Evolutionary conservation across 2,888 invertebrate species (phyloP).

Genomic region (Caenorhabditis sp.): DNA sequence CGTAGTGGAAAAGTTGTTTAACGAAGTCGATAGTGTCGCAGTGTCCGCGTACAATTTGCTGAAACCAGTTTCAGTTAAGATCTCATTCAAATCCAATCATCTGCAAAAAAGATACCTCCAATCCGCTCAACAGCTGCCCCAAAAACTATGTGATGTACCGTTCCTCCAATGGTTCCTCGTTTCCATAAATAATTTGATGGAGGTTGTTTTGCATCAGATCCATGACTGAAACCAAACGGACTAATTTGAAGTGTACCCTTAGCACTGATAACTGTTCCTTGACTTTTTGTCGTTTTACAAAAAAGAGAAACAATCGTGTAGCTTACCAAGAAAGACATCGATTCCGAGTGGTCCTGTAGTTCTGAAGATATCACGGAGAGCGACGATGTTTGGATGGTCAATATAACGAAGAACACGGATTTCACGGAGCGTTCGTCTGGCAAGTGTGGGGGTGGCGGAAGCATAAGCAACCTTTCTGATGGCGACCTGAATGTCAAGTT

Average conservation of each 20-base stretch:
- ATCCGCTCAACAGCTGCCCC: conserved; percentile 77
- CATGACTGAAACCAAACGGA: conserved; percentile 76
- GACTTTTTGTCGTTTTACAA: not conserved
- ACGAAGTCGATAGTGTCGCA: conserved; percentile 76
- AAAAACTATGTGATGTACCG: conserved; percentile 75
- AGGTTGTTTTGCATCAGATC: conserved; percentile 81
- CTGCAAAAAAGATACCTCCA: conserved; percentile 72
- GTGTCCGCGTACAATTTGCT: conserved; percentile 57
- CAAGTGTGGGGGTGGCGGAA: conserved; percentile 81
- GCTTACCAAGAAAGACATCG: conserved; percentile 78
- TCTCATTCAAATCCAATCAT: not conserved
- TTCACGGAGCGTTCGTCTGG: conserved; percentile 79
- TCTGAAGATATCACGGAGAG: conserved; percentile 79
- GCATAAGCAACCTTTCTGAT: conserved; percentile 82
- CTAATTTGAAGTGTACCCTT: not conserved
- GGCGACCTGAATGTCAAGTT: conserved; percentile 77
- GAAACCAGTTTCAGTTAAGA: conserved; percentile 8
- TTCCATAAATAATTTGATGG: conserved; percentile 80
- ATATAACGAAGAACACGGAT: conserved; percentile 81
- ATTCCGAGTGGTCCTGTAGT: conserved; percentile 80
- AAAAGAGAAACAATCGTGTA: conserved; percentile 13
- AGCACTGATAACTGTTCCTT: conserved; percentile 12
- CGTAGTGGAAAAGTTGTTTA: conserved; percentile 70
- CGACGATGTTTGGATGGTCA: conserved; percentile 79
- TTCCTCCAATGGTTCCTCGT: conserved; percentile 74